Percentiles rank a stretch among this genome's conserved stretches.
phyloP scores from a whole-genome alignment of 2,113 vertebrate genomes.

The Arvicanthis niloticus region DNA sequence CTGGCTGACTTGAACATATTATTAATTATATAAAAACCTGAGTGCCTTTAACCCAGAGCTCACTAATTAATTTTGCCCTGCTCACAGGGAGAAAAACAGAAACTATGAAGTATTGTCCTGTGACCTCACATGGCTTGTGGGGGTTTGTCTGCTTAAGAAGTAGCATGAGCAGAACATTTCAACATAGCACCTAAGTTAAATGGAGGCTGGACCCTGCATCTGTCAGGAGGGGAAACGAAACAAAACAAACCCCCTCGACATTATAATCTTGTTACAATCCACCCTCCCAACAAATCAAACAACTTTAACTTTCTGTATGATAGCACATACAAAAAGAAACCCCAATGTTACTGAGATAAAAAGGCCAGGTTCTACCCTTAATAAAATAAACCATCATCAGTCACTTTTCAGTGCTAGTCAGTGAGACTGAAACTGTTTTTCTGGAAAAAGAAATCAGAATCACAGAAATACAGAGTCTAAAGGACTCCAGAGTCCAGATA shows the following conservation, averaged over 20 bases:
- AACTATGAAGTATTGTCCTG: not conserved
- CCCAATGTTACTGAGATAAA: constrained; percentile 37
- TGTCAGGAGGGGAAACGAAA: not conserved
- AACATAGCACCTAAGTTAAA: not conserved
- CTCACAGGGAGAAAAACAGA: constrained; percentile 17
- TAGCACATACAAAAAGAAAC: constrained; percentile 56
- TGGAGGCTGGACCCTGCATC: not conserved
- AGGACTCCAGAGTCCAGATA: not conserved
- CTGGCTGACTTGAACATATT: constrained; percentile 35
- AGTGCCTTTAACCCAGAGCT: constrained; percentile 13
- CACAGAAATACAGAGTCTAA: not conserved
- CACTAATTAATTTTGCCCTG: constrained; percentile 33
- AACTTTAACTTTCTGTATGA: constrained; percentile 71
- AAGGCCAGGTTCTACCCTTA: not conserved
- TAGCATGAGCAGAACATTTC: not conserved
- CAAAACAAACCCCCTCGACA: not conserved
- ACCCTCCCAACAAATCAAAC: constrained; percentile 50
- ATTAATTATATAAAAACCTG: constrained; percentile 29
- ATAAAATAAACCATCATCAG: not conserved
- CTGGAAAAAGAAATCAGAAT: constrained; percentile 26
- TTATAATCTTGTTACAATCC: constrained; percentile 43
- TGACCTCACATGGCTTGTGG: not conserved
- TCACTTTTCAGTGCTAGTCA: not conserved
- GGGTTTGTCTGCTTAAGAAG: not conserved
- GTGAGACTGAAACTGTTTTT: not conserved